Percentiles rank a stretch among this genome's conserved stretches.
phyloP scores from a whole-genome alignment of 2,113 vertebrate species.

The Paedocypris sp. region DNA sequence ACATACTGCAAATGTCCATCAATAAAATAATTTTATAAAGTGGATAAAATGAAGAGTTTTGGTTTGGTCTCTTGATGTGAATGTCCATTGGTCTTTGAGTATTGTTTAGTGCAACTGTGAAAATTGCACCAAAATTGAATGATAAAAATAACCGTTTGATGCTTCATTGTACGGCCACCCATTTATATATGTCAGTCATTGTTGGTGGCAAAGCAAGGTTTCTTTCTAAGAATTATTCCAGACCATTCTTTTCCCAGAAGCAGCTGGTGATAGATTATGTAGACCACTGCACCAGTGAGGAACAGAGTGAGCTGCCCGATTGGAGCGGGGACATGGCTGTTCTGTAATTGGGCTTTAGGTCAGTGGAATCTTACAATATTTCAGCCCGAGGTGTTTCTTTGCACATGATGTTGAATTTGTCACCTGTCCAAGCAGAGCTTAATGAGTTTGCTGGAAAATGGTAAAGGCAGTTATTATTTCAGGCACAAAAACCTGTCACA shows the following conservation, averaged over 20 bases:
- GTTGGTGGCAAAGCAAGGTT: conserved; percentile 14
- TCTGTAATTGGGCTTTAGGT: conserved; percentile 18
- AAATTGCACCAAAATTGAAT: no score
- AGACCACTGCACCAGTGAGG: conserved; percentile 32
- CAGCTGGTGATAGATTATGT: conserved; percentile 56
- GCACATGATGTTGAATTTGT: conserved; percentile 10
- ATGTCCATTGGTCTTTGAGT: no score
- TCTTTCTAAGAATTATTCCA: conserved; percentile 14
- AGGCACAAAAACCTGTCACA: neutral
- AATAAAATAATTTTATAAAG: no score
- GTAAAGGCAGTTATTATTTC: conserved; percentile 12
- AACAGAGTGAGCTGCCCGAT: conserved; percentile 25
- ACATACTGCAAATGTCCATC: no score
- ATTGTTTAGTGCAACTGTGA: no score
- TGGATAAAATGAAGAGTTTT: no score
- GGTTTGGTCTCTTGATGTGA: no score
- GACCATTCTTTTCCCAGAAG: conserved; percentile 38
- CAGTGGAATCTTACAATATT: neutral
- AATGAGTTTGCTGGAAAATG: conserved; percentile 21
- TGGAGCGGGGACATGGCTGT: neutral
- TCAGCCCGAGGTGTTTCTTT: conserved; percentile 14
- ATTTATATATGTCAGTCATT: no score
- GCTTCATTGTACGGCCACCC: no score
- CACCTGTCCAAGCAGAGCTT: conserved; percentile 24
- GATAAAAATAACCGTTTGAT: no score